Base-by-base conservation (phyloP, 2,797 vertebrate species). In the Mormyrus hasselquistii region DNA sequence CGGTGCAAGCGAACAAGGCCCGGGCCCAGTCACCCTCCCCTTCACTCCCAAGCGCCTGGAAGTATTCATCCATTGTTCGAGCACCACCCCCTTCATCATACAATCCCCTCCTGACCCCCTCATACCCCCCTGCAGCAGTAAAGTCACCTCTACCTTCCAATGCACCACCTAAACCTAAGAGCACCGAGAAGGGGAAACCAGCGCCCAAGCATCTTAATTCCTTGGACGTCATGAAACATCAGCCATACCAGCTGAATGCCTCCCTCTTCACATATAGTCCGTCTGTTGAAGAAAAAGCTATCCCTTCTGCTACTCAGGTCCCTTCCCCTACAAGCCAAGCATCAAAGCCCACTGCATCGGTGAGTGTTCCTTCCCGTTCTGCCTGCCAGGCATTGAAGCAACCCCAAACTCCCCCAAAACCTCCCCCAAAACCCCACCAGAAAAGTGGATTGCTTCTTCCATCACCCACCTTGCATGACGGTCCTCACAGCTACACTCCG, bases 201-300 rank as follows among this genome's bases (percentile, higher is more conserved):
- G 93, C 96, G 90, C 91, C 95, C 62, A 99, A 98, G 92, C 94
- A 96, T 34, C 96, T 99, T 89, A 97, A 96, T 86, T 91, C 96
- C 84, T 94, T 99, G 94, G 97, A 99, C 92, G 96, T 99, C 86
- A 99, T 99, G 98, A 99, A 99, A 92, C 98, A 99, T 91, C 97
- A 98, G 76, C 98, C 99, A 0, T 98, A 99, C 88, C 97, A 99
- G 93, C 96, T 99, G 41, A 96, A 97, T 86, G 94, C 97, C 0
- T 97, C 98, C 87, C 95, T 99, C 90, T 99, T 99, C 92, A 98
- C 95, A 89, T 99, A 99, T 92, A 97, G 96, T 73, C 95, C 96
- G 88, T 94, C 93, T 2, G 91, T 94, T 89, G 97, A 95, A 88
- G 90, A 90, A 22, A 96, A 96, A 93, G 94, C 94, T 89, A 92